Percentiles rank a stretch among this genome's conserved stretches.
Evolutionary conservation across 92 coral and sea anemone species (phyloP).

Genomic region (Paramuricea clavata): DNA sequence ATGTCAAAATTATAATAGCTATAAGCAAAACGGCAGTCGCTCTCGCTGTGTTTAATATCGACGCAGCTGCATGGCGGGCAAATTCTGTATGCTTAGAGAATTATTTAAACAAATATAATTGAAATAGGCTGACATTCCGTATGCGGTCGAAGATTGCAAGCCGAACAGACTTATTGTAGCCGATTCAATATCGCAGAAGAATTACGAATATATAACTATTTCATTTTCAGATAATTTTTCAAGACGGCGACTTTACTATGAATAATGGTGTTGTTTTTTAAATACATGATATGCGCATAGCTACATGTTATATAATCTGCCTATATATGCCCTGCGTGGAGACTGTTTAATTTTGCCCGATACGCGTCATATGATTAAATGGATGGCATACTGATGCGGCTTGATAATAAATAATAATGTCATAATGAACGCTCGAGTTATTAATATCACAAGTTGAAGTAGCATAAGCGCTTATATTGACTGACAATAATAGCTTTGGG

Average conservation of each 20-base stretch:
- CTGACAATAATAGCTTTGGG: too few relatives aligned
- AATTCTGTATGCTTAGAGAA: neutral
- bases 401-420: neutral
- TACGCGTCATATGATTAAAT: neutral
- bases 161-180: neutral
- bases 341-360: neutral
- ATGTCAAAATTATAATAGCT: neutral
- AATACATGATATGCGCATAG: neutral
- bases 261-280: neutral
- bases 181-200: neutral
- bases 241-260: too few relatives aligned
- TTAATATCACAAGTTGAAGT: neutral
- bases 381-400: neutral
- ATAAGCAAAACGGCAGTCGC: constrained; percentile 12
- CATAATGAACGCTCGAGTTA: neutral
- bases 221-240: too few relatives aligned
- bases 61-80: neutral
- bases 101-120: constrained; percentile 8
- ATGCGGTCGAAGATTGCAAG: neutral
- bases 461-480: neutral
- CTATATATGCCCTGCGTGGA: neutral
- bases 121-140: neutral
- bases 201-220: too few relatives aligned
- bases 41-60: neutral
- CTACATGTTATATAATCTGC: neutral